These are phyloP conservation scores for Tipula vernalis DNA, from an alignment of 2,888 invertebrate genomes.

Conservation along the genomic window DNA sequence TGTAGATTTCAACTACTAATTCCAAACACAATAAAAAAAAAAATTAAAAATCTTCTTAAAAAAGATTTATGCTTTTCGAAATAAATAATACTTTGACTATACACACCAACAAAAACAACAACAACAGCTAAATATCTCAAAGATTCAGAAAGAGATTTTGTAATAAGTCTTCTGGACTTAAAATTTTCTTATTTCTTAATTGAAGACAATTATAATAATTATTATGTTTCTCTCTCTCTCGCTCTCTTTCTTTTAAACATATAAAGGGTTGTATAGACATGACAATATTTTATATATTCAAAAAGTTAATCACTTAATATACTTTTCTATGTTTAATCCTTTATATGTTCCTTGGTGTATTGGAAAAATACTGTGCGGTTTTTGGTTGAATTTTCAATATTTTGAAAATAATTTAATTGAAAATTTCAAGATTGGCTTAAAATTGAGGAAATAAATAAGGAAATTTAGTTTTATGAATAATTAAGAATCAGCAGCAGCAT, in stretches of 20 bases:
- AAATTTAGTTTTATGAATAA: no score
- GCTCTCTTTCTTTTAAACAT: not conserved
- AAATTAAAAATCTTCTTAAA: not conserved
- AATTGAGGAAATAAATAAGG: not conserved
- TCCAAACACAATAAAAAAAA: not conserved
- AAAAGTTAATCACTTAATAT: not conserved
- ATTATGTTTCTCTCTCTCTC: not conserved
- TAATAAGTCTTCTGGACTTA: slow-evolving; percentile 4
- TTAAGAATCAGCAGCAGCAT: no score
- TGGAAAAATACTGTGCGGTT: not conserved
- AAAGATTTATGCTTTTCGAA: not conserved
- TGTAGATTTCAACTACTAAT: not conserved
- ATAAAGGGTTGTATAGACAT: not conserved
- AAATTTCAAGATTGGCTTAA: not conserved
- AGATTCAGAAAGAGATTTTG: slow-evolving; percentile 4
- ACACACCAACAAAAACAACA: not conserved
- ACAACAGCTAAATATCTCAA: not conserved
- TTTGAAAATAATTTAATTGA: not conserved
- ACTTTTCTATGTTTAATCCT: not conserved
- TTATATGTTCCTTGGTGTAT: not conserved
- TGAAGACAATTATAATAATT: not conserved
- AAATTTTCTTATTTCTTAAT: slow-evolving; percentile 4
- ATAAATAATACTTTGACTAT: not conserved
- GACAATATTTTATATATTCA: not conserved
- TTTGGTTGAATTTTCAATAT: not conserved